Percentiles rank a stretch among this genome's conserved stretches.
phyloP scores from a whole-genome alignment of 2,113 vertebrate species.

The rat (Rattus norvegicus) region GRCr8 NC_086032.1:9851501-9852000 shows the following conservation, averaged over 20 bases:
- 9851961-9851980: neutral
- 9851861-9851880: too few relatives aligned
- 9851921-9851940: neutral
- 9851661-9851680: neutral
- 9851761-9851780: neutral
- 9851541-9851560: neutral
- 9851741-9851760: neutral
- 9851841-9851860: neutral
- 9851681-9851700: neutral
- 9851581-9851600: neutral
- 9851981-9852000: neutral
- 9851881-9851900: neutral
- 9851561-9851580: neutral
- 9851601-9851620: neutral
- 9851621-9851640: neutral
- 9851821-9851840: constrained; percentile 14
- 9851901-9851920: neutral
- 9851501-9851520: neutral
- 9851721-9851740: neutral
- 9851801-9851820: neutral
- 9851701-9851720: neutral
- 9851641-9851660: neutral
- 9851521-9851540: neutral
- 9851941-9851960: neutral
- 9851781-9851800: neutral